Conservation (phyloP, 2,888 invertebrate species). For the Helicoverpa assulta region DNA sequence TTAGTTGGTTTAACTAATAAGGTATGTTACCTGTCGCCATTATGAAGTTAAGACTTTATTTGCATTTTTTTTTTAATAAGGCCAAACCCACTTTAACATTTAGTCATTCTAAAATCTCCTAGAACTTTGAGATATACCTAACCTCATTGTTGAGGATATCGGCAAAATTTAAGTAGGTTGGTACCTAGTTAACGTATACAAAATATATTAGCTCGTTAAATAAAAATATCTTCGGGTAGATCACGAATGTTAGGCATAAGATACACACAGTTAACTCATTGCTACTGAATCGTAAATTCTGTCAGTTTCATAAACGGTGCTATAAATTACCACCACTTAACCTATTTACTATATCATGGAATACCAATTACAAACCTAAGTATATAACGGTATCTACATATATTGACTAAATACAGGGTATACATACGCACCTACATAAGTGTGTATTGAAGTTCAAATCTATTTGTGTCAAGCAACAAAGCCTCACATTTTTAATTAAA, state of each 20-base stretch:
- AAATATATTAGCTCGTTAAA: constrained; percentile 5
- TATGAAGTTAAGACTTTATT: no score
- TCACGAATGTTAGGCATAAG: neutral
- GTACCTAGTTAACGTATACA: neutral
- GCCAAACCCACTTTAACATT: no score
- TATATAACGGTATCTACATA: constrained; percentile 3
- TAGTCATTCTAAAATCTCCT: no score
- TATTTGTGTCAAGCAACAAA: neutral
- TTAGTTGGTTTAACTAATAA: neutral
- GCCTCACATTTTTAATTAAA: no score
- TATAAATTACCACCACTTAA: constrained; percentile 43
- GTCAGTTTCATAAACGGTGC: constrained; percentile 43
- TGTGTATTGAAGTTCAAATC: neutral
- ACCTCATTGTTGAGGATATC: neutral
- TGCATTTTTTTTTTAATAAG: no score
- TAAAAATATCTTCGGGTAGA: constrained; percentile 24
- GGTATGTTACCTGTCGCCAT: no score
- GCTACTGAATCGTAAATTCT: constrained; percentile 32
- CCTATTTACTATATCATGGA: constrained; percentile 26
- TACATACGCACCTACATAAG: neutral
- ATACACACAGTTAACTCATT: constrained; percentile 6
- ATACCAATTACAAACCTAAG: constrained; percentile 29
- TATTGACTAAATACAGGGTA: constrained; percentile 1
- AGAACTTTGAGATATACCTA: neutral
- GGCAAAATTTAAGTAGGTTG: neutral